Conservation (phyloP, 2,113 vertebrate genomes). For the Psittacula cyanocephala region DNA sequence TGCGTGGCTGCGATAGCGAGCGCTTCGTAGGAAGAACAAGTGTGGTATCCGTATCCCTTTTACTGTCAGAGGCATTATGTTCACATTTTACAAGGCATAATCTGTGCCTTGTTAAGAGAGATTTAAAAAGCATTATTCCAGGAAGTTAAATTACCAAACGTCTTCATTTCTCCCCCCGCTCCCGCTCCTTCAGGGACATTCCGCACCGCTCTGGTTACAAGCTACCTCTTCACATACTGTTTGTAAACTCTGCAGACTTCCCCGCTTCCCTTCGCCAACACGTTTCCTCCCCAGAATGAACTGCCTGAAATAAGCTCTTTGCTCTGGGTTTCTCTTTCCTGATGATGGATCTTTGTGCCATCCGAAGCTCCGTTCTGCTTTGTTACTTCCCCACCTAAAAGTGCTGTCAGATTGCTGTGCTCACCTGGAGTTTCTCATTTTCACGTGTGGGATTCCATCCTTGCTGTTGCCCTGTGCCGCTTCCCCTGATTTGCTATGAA, state of each 20-base stretch:
- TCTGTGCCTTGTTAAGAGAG: not conserved
- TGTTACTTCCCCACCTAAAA: not conserved
- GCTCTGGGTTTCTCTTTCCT: not conserved
- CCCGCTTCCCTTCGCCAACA: not conserved
- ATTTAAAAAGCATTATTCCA: slow-evolving; percentile 13
- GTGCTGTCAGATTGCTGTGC: not conserved
- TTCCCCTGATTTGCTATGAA: not conserved
- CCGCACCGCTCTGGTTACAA: not conserved
- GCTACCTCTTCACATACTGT: not conserved
- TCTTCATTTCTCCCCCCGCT: not conserved
- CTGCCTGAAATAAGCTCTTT: not conserved
- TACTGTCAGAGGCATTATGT: not conserved
- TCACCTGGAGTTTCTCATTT: not conserved
- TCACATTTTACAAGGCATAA: not conserved
- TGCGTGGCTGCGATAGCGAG: not conserved
- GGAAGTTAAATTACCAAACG: not conserved
- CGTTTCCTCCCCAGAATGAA: not conserved
- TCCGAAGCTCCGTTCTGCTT: not conserved
- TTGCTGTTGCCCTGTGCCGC: not conserved
- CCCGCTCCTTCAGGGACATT: not conserved
- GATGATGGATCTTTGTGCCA: not conserved
- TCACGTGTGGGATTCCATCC: not conserved
- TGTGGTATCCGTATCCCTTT: not conserved
- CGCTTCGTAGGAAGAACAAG: not conserved
- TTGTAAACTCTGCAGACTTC: not conserved